A percentile compares a stretch with the other conserved stretches of the same genome.
phyloP scores from a whole-genome alignment of 2,888 invertebrate genomes.

The Stenichneumon culpator region DNA sequence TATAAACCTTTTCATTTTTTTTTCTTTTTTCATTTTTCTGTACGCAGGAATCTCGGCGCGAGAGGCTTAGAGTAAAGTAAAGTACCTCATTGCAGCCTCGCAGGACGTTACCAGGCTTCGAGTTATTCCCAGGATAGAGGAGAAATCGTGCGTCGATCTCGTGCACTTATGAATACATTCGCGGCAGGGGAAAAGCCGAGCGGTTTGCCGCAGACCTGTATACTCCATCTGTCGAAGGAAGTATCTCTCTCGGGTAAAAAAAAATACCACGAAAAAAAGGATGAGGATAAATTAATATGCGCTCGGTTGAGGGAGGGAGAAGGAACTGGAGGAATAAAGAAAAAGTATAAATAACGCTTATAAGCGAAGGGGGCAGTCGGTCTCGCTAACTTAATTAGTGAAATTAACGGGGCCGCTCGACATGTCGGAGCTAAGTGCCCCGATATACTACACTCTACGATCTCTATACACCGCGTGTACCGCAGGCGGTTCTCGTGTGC shows the following conservation, averaged over 20 bases:
- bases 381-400: slow-evolving; percentile 84
- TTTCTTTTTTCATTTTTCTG: not conserved
- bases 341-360: slow-evolving; percentile 75
- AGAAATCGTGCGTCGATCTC: slow-evolving; percentile 48
- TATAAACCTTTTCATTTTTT: not conserved
- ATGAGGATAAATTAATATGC: slow-evolving; percentile 60
- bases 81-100: not conserved
- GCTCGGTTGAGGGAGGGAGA: slow-evolving; percentile 35
- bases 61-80: not conserved
- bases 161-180: not conserved
- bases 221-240: slow-evolving; percentile 46
- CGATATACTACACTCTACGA: slow-evolving; percentile 48
- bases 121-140: slow-evolving; percentile 27
- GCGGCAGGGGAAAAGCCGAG: slow-evolving; percentile 2
- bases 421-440: slow-evolving; percentile 79
- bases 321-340: slow-evolving; percentile 66
- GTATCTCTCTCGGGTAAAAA: slow-evolving; percentile 10
- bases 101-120: slow-evolving; percentile 26
- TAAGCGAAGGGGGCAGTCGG: slow-evolving; percentile 71
- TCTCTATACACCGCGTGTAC: slow-evolving; percentile 27
- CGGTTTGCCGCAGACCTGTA: not conserved
- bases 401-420: slow-evolving; percentile 82
- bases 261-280: slow-evolving; percentile 36
- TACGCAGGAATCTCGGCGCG: not conserved
- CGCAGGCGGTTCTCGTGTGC: slow-evolving; percentile 41